These are phyloP conservation scores for Amblyopsis hoosieri DNA, from an alignment of 2,797 vertebrate genomes.

Conservation along the genomic window DNA sequence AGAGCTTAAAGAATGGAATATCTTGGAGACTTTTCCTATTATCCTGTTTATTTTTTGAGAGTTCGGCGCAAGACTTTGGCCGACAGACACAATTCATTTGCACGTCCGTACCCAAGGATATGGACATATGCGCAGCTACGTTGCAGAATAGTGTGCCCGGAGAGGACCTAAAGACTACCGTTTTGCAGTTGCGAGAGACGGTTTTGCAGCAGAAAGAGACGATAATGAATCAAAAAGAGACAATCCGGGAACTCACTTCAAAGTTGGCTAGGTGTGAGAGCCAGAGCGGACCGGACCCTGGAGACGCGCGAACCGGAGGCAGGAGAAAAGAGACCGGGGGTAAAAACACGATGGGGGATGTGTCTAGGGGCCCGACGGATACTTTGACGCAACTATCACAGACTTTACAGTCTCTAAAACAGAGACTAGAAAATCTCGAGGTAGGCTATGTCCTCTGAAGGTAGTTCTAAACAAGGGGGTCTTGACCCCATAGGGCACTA, in stretches of 20 bases:
- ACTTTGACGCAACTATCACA: constrained; percentile 92
- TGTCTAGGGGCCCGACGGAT: constrained; percentile 90
- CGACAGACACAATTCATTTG: constrained; percentile 94
- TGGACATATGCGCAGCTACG: constrained; percentile 91
- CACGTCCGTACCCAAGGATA: constrained; percentile 95
- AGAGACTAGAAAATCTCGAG: constrained; percentile 93
- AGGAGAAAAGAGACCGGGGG: constrained; percentile 80
- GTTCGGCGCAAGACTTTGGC: constrained; percentile 83
- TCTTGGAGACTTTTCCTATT: constrained; percentile 82
- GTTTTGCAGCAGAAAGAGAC: constrained; percentile 96
- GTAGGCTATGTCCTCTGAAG: constrained; percentile 64
- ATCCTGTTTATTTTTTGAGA: constrained; percentile 74
- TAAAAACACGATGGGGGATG: constrained; percentile 96
- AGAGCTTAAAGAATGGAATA: constrained; percentile 58
- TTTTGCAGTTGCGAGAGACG: constrained; percentile 93
- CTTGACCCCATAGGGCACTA: too few species aligned
- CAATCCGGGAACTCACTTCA: constrained; percentile 92
- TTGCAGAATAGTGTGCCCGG: constrained; percentile 86
- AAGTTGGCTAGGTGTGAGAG: constrained; percentile 95
- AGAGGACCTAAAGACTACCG: constrained; percentile 88
- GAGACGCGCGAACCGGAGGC: constrained; percentile 76
- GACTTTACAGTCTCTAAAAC: constrained; percentile 95
- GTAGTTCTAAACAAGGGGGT: not conserved
- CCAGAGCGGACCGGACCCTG: constrained; percentile 84
- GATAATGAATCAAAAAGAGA: constrained; percentile 95